A percentile compares a stretch with the other conserved stretches of the same genome.
These are phyloP conservation scores for Hafferia zeledoni DNA, from an alignment of 2,797 vertebrate species.

Conservation along the genomic window DNA sequence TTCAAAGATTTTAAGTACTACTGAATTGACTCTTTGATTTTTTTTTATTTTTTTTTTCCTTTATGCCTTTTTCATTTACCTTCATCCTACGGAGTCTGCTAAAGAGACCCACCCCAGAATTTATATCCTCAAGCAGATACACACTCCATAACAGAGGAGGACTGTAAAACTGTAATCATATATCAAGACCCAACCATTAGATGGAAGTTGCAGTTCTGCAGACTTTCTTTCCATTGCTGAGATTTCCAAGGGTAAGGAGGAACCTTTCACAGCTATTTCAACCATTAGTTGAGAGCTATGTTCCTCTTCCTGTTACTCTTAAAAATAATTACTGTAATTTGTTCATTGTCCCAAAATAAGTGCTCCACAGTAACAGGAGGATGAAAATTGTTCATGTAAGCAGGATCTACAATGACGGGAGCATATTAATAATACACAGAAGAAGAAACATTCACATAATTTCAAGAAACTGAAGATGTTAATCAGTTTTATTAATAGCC, in stretches of 20 bases:
- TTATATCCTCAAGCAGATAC: neutral
- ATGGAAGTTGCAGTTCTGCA: neutral
- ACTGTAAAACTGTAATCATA: neutral
- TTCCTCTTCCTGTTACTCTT: neutral
- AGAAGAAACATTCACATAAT: neutral
- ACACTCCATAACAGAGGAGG: neutral
- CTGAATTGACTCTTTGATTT: neutral
- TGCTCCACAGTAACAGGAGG: neutral
- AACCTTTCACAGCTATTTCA: neutral
- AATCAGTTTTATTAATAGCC: neutral
- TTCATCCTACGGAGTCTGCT: neutral
- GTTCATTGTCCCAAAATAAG: neutral
- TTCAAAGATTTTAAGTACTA: neutral
- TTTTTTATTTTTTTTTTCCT: neutral
- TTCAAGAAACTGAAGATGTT: neutral
- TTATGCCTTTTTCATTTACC: neutral
- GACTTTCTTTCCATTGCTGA: neutral
- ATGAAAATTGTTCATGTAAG: neutral
- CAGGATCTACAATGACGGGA: neutral
- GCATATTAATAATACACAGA: neutral
- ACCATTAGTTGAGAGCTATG: neutral
- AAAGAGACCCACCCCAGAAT: neutral
- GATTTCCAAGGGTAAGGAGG: neutral
- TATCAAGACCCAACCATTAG: neutral
- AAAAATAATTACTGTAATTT: constrained; percentile 5